These are phyloP conservation scores for Tuberolachnus salignus DNA, from an alignment of 2,888 invertebrate genomes.

Conservation along the genomic window DNA sequence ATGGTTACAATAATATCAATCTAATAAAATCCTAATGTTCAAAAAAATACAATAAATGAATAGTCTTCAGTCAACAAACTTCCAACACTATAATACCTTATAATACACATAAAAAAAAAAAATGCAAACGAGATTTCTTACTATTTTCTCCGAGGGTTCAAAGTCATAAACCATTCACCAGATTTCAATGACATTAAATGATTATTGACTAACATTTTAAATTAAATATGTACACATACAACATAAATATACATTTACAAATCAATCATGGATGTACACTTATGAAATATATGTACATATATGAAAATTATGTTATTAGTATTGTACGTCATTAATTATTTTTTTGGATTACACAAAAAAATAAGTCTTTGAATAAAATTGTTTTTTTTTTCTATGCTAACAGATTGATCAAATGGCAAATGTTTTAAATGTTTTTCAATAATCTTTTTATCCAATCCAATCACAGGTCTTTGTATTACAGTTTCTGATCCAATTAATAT, in stretches of 20 bases:
- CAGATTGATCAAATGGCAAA: constrained; percentile 19
- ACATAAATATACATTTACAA: no score
- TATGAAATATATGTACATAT: neutral
- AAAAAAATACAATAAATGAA: neutral
- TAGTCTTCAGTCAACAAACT: constrained; percentile 21
- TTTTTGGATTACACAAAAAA: constrained; percentile 36
- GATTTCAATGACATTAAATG: neutral
- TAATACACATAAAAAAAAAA: neutral
- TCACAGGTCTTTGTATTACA: constrained; percentile 58
- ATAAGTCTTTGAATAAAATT: constrained; percentile 36
- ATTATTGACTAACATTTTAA: neutral
- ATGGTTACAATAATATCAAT: neutral
- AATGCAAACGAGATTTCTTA: neutral
- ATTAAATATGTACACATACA: no score
- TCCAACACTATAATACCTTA: neutral
- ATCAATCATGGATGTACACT: no score
- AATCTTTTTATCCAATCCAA: constrained; percentile 58
- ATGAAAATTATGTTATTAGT: neutral
- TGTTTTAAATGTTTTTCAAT: constrained; percentile 57
- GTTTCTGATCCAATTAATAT: constrained; percentile 53
- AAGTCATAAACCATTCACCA: neutral
- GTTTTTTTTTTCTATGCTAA: constrained; percentile 28
- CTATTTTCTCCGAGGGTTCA: neutral
- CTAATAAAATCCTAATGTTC: neutral
- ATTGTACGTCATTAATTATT: neutral